Evolutionary conservation across 2,888 invertebrate species (phyloP), one percentile per base, ranked within the genome.

Genomic region (Torymus auratus): DNA sequence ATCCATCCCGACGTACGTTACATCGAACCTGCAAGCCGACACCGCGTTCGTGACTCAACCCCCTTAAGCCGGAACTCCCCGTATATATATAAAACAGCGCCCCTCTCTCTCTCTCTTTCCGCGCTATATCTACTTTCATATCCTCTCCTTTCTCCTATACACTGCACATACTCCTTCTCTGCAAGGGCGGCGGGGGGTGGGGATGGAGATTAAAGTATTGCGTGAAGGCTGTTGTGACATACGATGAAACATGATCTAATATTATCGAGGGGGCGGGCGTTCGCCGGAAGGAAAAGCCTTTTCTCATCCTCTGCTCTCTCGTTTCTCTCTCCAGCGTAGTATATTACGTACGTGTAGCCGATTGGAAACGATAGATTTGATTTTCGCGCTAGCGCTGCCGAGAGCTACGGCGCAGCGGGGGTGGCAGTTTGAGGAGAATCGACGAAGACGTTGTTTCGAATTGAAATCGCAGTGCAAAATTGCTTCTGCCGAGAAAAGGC

Each of bases 331-430:
- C 7, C 41, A 12, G 12, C 20, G 23, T 23, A 69, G 70, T 78
- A 68, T 73, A 79, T 82, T 82, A 69, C 78, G 55, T 68, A 69
- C 72, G 82, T 69, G 78, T 41, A 78, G 64, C 23, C 76, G 55
- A 75, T 67, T 74, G 78, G 73, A 81, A 80, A 58, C 62, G 78
- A 79, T 80, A 77, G 69, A 79, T 82, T 77, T 80, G 80, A 80
- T 82, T 82, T 75, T 76, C 50, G 68, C 50, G 62, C 74, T 28
- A 52, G 71, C 61, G 14, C 65, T n/a, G n/a, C 68, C 41, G 41
- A 5, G 28, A 20, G 41, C 41, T 41, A 41, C 7, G 7, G 7
- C 41, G 7, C 41, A 41, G 41, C 41, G 7, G 41, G 60, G 52
- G 64, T 23, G 52, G 41, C 14, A 70, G 60, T 55, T 78, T 68